phyloP scores from a whole-genome alignment of 2,888 invertebrate species.

The Volucella zonaria region DNA sequence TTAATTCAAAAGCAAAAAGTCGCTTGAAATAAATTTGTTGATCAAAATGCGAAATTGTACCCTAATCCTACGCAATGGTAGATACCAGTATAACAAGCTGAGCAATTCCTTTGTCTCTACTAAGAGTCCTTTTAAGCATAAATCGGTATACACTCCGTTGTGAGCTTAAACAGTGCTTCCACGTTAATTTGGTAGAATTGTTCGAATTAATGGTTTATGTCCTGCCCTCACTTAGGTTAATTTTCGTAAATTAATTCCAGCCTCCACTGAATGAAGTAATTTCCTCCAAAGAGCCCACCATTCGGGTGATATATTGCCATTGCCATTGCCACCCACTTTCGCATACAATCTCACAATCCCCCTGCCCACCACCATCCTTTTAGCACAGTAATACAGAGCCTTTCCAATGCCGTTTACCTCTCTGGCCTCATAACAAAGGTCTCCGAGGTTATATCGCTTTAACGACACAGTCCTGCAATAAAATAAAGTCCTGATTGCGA shows the following conservation, averaged over 20 bases:
- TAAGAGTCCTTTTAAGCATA: too few relatives aligned
- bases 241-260: constrained; percentile 70
- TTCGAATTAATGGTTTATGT: constrained; percentile 70
- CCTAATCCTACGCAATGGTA: too few relatives aligned
- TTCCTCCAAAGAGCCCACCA: constrained; percentile 46
- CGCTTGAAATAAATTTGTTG: too few relatives aligned
- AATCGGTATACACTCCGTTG: too few relatives aligned
- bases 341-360: background rate
- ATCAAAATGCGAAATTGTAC: too few relatives aligned
- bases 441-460: constrained; percentile 36
- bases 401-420: constrained; percentile 7
- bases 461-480: constrained; percentile 31
- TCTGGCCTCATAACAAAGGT: constrained; percentile 4
- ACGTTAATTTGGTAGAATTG: constrained; percentile 70
- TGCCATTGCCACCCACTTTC: constrained; percentile 20
- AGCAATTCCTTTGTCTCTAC: too few relatives aligned
- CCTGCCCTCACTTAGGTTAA: constrained; percentile 72
- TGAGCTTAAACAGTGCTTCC: constrained; percentile 20
- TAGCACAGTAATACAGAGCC: background rate
- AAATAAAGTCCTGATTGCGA: constrained; percentile 42
- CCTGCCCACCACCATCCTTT: background rate
- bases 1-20: too few relatives aligned
- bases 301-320: constrained; percentile 64
- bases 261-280: constrained; percentile 67
- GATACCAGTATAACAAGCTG: too few relatives aligned